phyloP scores from a whole-genome alignment of 2,113 vertebrate genomes.

The Cnemophilus loriae region DNA sequence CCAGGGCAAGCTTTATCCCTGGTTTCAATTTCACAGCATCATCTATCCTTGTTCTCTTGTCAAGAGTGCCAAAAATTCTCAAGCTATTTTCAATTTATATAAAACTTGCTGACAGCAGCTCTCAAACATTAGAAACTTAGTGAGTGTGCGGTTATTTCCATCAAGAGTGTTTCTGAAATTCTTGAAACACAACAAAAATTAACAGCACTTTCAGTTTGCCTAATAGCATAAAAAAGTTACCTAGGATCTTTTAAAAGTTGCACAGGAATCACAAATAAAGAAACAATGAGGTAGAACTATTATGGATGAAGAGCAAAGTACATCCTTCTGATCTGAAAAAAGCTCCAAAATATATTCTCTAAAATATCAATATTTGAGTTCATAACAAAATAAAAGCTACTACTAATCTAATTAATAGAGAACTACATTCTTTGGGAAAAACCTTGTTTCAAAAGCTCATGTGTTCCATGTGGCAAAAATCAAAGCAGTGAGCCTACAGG shows the following conservation, averaged over 20 bases:
- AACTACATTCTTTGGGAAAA: background rate
- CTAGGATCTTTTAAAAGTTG: background rate
- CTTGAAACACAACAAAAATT: background rate
- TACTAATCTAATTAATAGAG: background rate
- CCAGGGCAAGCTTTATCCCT: background rate
- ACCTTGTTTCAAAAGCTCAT: background rate
- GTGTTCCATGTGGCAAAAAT: background rate
- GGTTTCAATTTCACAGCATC: background rate
- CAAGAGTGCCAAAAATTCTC: background rate
- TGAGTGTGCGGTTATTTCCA: background rate
- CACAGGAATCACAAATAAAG: background rate
- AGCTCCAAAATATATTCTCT: background rate
- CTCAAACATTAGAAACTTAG: background rate
- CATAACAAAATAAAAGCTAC: background rate
- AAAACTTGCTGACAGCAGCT: background rate
- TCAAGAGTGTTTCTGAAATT: background rate
- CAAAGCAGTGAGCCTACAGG: background rate
- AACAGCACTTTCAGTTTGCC: background rate
- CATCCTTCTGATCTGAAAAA: background rate
- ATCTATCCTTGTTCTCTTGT: background rate
- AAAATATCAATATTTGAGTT: background rate
- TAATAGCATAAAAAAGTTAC: background rate
- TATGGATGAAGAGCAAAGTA: background rate
- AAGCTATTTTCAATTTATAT: background rate
- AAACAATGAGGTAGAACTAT: background rate